Evolutionary conservation across 2,113 vertebrate species (phyloP).

Genomic region (Nothobranchius kuhntae): DNA sequence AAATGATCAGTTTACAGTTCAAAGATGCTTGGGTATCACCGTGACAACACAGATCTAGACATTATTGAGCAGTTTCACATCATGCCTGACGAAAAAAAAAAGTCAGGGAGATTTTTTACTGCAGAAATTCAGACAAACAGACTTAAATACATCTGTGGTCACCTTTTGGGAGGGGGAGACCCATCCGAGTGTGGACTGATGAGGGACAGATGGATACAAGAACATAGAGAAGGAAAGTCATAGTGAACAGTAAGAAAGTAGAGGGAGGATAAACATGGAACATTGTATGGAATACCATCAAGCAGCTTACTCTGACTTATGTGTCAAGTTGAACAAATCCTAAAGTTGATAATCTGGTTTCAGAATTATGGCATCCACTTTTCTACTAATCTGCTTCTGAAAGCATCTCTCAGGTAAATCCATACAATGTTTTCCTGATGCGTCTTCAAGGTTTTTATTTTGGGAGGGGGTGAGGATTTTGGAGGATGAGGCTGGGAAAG

Average conservation of each 20-base stretch:
- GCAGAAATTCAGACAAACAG: slow-evolving; percentile 1
- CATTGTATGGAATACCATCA: slow-evolving; percentile 63
- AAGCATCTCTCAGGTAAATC: slow-evolving; percentile 46
- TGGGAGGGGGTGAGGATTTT: slow-evolving; percentile 25
- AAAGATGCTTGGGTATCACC: not conserved
- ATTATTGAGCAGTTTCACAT: not conserved
- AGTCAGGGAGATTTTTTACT: not conserved
- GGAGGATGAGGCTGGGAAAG: slow-evolving; percentile 52
- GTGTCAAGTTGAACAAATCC: slow-evolving; percentile 22
- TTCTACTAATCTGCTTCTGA: slow-evolving; percentile 43
- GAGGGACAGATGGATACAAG: slow-evolving; percentile 47
- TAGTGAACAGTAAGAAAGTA: slow-evolving; percentile 28
- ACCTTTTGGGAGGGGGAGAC: slow-evolving; percentile 85
- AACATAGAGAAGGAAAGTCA: slow-evolving; percentile 32
- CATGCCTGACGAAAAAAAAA: slow-evolving; percentile 25
- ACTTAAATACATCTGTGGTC: slow-evolving; percentile 67
- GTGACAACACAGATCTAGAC: not conserved
- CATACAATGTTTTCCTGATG: slow-evolving; percentile 61
- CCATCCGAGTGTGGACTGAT: slow-evolving; percentile 89
- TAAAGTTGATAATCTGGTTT: not conserved
- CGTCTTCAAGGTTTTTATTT: not conserved
- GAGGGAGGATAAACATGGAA: slow-evolving; percentile 7
- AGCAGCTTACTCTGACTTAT: slow-evolving; percentile 7
- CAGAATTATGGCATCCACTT: slow-evolving; percentile 14
- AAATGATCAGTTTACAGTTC: slow-evolving; percentile 31